Evolutionary conservation across 2,113 vertebrate species (phyloP).

Genomic region (Platanista minor): DNA sequence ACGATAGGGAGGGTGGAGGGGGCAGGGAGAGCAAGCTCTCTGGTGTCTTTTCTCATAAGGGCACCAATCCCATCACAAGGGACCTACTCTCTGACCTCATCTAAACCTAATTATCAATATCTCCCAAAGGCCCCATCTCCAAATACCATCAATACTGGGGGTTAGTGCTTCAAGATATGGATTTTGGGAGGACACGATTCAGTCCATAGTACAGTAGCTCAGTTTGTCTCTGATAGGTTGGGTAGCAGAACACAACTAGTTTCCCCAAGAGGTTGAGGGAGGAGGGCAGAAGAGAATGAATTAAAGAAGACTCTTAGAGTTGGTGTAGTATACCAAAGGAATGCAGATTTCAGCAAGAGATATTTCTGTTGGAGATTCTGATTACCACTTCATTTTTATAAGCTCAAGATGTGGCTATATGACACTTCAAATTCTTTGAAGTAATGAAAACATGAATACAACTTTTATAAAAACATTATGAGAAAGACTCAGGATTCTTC

Average conservation of each 20-base stretch:
- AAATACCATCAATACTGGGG: neutral
- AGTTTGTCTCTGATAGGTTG: neutral
- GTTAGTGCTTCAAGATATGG: neutral
- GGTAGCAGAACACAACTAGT: neutral
- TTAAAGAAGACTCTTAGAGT: neutral
- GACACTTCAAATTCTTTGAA: neutral
- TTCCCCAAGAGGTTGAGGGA: neutral
- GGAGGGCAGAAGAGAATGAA: neutral
- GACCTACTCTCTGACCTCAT: neutral
- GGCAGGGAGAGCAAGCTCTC: neutral
- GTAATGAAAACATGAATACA: neutral
- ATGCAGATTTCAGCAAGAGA: neutral
- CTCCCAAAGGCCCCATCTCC: neutral
- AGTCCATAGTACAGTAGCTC: neutral
- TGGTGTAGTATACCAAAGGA: neutral
- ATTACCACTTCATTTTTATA: neutral
- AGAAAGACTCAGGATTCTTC: neutral
- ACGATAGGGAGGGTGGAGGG: neutral
- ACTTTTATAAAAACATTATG: slow-evolving; percentile 11
- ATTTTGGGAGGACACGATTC: neutral
- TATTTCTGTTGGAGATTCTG: neutral
- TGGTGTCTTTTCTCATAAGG: neutral
- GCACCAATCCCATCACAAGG: neutral
- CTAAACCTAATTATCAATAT: neutral
- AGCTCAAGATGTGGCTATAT: neutral